A percentile compares a stretch with the other conserved stretches of the same genome.
These are phyloP conservation scores for Felis chaus DNA, from an alignment of 2,113 vertebrate species.

Conservation along the genomic window DNA sequence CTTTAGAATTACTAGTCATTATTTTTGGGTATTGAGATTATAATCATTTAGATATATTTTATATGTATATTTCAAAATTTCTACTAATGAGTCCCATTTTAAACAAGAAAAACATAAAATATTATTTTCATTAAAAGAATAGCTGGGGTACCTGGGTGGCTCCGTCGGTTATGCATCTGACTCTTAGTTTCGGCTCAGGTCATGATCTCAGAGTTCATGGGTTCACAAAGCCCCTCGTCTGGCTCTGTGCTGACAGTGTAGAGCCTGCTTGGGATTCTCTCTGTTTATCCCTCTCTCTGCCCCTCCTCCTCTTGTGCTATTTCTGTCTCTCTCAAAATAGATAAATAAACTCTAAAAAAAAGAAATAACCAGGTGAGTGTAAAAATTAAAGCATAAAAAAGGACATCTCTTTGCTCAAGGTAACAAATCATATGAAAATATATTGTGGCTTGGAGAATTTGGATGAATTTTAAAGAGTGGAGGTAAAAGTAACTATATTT, in stretches of 20 bases:
- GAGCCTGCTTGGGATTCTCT: too few species aligned
- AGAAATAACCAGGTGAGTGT: background rate
- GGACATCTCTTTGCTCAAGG: background rate
- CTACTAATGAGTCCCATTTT: background rate
- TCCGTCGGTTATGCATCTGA: too few species aligned
- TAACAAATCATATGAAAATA: constrained; percentile 31
- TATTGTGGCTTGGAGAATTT: background rate
- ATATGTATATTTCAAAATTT: background rate
- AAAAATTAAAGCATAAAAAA: background rate
- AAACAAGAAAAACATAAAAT: constrained; percentile 24
- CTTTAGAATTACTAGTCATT: constrained; percentile 6
- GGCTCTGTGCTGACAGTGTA: too few species aligned
- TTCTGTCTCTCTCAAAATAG: too few species aligned
- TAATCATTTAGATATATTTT: background rate
- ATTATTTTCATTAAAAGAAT: background rate
- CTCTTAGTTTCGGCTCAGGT: too few species aligned
- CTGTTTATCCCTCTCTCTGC: too few species aligned
- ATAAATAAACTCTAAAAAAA: too few species aligned
- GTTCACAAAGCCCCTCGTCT: too few species aligned
- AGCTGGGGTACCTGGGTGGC: background rate
- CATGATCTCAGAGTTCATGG: too few species aligned
- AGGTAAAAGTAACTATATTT: background rate
- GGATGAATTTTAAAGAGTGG: background rate
- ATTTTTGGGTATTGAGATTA: background rate
- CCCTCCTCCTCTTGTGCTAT: too few species aligned